Base-by-base conservation (phyloP, 2,113 vertebrate species). In the Cathartes aura region DNA sequence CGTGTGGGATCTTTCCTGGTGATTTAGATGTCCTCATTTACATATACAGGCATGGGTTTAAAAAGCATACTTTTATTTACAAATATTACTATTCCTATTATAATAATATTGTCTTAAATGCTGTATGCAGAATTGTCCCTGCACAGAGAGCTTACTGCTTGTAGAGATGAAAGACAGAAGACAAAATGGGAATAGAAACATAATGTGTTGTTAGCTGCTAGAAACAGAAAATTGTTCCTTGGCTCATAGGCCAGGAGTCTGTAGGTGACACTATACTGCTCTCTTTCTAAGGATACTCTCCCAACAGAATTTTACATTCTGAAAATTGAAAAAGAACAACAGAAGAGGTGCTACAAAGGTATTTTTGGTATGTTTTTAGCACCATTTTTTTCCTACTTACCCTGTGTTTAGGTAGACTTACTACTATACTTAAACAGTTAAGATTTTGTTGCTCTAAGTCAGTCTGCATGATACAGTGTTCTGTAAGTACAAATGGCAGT, bases 401-500 rank as follows among this genome's bases (percentile, higher is more conserved):
- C 30, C 8, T 67, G 29, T 83, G 12, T 55, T 89, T 82, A 62
- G 30, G 73, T 74, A 74, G 30, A 38, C 56, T 68, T 74, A 19
- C 27, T 89, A 13, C 43, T 84, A 7, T 22, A 59, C 19, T 89
- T 74, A 70, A 79, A 24, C 45, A 73, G 73, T 85, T 38, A 62
- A 76, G 74, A 67, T 87, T 96, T 88, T 45, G 67, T 81, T 90
- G 73, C 76, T 56, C 45, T 5, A n/a, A 85, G 56, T 94, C 71
- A 94, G 40, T 97, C 70, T 96, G 64, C 56, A 13, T 60, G 83
- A 58, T 96, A 53, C 70, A 93, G 59, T 96, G 74, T 87, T 97
- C 97, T 88, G 47, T 75, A 53, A 95, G 89, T 96, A 78, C 89
- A 96, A 98, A 91, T 97, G 95, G 75, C 89, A 93, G 55, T 90